These are phyloP conservation scores for Nymphalis c-album DNA, from an alignment of 2,888 invertebrate genomes.

Conservation along the genomic window DNA sequence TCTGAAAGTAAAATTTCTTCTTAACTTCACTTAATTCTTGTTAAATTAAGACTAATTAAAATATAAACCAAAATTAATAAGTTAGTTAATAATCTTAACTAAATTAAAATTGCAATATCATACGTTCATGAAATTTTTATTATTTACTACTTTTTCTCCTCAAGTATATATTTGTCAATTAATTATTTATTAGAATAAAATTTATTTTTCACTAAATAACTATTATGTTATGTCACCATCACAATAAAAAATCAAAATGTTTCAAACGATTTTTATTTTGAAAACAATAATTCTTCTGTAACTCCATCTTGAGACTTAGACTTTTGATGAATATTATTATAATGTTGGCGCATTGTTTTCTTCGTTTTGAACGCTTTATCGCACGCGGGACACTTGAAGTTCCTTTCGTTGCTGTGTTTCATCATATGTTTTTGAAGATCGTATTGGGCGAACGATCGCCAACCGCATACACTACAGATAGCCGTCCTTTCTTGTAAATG, in stretches of 20 bases:
- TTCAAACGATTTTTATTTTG: conserved; percentile 3
- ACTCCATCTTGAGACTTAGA: conserved; percentile 4
- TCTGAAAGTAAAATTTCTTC: conserved; percentile 40
- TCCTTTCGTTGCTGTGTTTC: conserved; percentile 46
- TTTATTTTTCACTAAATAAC: no score
- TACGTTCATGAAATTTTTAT: no score
- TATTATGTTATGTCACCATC: neutral
- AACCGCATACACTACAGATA: conserved; percentile 46
- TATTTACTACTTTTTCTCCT: no score
- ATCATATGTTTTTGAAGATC: conserved; percentile 43
- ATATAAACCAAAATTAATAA: neutral
- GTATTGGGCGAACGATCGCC: conserved; percentile 40
- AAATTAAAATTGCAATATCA: no score
- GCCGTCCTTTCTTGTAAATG: conserved; percentile 48
- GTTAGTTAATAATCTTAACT: no score
- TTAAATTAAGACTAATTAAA: neutral
- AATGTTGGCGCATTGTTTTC: conserved; percentile 46
- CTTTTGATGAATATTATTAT: conserved; percentile 44
- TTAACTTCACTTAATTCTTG: conserved; percentile 24
- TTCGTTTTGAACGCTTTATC: conserved; percentile 46
- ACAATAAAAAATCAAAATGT: neutral
- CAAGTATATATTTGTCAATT: no score
- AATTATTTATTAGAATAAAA: neutral
- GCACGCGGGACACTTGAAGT: conserved; percentile 45
- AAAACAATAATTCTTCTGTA: conserved; percentile 6